Evolutionary conservation across 2,113 vertebrate genomes (phyloP).

Genomic region (Apus apus): DNA sequence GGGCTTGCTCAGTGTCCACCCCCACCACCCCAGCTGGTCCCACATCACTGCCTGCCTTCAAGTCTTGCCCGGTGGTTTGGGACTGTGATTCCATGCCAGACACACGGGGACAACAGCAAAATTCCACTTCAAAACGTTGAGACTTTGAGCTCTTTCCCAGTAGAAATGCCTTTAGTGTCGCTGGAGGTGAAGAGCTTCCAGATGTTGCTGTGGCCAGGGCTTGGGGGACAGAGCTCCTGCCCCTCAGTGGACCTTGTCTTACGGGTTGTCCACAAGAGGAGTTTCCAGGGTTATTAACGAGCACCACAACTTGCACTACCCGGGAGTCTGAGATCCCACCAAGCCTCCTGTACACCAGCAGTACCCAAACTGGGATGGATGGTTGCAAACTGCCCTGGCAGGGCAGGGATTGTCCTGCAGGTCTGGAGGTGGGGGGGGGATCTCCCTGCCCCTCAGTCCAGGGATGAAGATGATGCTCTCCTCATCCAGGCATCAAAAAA

Average conservation of each 20-base stretch:
- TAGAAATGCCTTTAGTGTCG: neutral
- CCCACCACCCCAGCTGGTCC: accelerated
- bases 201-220: neutral
- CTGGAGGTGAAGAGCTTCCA: neutral
- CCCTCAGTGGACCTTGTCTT: accelerated
- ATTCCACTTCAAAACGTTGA: neutral
- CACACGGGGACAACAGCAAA: neutral
- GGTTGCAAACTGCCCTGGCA: accelerated
- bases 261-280: neutral
- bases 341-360: neutral
- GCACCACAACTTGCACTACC: neutral
- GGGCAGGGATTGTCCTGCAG: neutral
- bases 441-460: accelerated
- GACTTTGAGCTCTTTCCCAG: neutral
- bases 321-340: neutral
- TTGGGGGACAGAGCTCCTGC: neutral
- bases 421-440: neutral
- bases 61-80: accelerated
- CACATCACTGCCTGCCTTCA: neutral
- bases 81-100: neutral
- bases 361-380: neutral
- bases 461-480: neutral
- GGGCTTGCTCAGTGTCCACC: accelerated
- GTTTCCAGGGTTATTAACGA: neutral
- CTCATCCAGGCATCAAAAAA: neutral